Conservation (phyloP, 2,797 vertebrate genomes). For the Gymnothorax javanicus region DNA sequence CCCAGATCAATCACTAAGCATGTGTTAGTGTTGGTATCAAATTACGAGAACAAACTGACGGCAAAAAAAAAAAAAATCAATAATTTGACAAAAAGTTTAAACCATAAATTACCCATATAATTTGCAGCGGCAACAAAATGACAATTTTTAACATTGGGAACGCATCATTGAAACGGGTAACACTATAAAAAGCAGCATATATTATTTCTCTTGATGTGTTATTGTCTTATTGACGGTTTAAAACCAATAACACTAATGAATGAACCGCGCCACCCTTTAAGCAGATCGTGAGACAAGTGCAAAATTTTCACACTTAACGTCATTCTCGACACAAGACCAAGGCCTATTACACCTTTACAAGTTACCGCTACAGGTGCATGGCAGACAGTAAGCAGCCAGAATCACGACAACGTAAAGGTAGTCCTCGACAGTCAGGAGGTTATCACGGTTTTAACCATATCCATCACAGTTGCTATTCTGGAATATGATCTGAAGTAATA, state of each 20-base stretch:
- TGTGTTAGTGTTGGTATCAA: neutral
- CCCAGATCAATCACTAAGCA: neutral
- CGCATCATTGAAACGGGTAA: neutral
- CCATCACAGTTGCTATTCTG: neutral
- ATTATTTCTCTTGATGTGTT: neutral
- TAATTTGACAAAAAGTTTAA: neutral
- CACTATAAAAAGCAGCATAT: neutral
- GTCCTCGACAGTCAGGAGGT: conserved; percentile 1
- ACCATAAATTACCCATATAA: neutral
- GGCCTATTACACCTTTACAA: conserved; percentile 51
- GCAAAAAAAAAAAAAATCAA: neutral
- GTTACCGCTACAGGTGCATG: conserved; percentile 45
- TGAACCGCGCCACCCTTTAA: neutral
- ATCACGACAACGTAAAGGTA: neutral
- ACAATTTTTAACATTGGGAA: neutral
- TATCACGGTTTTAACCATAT: neutral
- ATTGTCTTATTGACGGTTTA: neutral
- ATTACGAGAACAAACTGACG: neutral
- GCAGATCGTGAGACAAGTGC: neutral
- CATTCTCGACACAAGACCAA: conserved; percentile 38
- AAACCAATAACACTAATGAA: neutral
- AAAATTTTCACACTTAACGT: conserved; percentile 24
- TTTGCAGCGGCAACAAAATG: no score
- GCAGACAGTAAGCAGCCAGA: conserved; percentile 27
- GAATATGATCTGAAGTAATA: neutral